These are phyloP conservation scores for Astropecten irregularis DNA, from an alignment of 53 echinoderm and acorn worm genomes.

Conservation along the genomic window DNA sequence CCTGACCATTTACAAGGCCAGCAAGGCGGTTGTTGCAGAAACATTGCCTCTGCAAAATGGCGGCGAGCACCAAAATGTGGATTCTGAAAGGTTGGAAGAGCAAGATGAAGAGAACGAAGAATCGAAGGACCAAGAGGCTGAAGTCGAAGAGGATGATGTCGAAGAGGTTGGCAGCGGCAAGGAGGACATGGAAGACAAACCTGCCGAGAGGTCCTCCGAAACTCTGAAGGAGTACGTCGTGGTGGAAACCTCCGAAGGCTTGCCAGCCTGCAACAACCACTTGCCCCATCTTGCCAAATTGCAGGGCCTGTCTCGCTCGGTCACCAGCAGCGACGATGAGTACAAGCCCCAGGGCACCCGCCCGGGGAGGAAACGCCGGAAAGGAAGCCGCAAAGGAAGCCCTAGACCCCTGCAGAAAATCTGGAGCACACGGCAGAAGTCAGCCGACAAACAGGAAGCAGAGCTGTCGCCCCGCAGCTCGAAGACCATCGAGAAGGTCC, in stretches of 20 bases:
- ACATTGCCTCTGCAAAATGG: background rate
- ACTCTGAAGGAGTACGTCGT: constrained; percentile 82
- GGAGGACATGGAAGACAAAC: constrained; percentile 5
- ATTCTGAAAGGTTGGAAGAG: background rate
- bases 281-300: constrained; percentile 20
- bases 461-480: constrained; percentile 45
- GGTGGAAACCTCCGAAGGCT: constrained; percentile 55
- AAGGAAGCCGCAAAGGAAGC: constrained; percentile 74
- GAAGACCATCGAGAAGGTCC: constrained; percentile 49
- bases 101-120: background rate
- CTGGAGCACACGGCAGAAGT: constrained; percentile 55
- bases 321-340: constrained; percentile 50
- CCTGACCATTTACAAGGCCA: constrained; percentile 75
- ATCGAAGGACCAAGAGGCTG: constrained; percentile 16
- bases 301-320: background rate
- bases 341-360: background rate
- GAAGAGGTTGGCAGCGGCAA: background rate
- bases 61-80: background rate
- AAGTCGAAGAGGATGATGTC: constrained; percentile 27
- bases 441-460: constrained; percentile 66
- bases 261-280: constrained; percentile 7
- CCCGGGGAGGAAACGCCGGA: constrained; percentile 15
- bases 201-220: constrained; percentile 27
- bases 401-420: constrained; percentile 76
- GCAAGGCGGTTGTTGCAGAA: constrained; percentile 15